A percentile compares a stretch with the other conserved stretches of the same genome.
These are phyloP conservation scores for Channa maculata DNA, from an alignment of 2,113 vertebrate genomes.

Conservation along the genomic window DNA sequence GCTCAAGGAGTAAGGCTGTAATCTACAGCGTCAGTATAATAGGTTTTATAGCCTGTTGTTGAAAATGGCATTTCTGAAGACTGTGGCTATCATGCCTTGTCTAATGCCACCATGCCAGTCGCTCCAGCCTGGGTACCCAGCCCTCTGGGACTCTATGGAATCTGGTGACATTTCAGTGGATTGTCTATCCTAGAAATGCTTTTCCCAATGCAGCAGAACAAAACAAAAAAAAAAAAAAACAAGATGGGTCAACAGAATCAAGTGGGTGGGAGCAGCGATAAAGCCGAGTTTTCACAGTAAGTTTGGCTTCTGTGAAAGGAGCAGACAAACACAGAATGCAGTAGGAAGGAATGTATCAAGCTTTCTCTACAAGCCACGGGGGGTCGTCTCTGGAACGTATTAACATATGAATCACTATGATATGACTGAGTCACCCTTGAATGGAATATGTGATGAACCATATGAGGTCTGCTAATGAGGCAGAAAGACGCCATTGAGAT, in stretches of 20 bases:
- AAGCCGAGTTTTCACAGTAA: constrained; percentile 33
- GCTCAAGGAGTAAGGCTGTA: constrained; percentile 19
- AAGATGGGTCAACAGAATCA: constrained; percentile 51
- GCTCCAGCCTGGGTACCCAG: constrained; percentile 25
- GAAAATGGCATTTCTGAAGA: constrained; percentile 55
- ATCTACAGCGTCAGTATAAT: constrained; percentile 32
- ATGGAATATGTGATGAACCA: constrained; percentile 41
- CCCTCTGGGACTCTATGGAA: constrained; percentile 45
- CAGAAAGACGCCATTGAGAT: background rate
- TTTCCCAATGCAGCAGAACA: constrained; percentile 22
- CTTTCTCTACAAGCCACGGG: constrained; percentile 17
- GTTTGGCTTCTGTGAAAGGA: constrained; percentile 26
- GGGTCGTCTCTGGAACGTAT: constrained; percentile 57
- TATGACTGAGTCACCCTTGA: constrained; percentile 35
- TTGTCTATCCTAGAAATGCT: constrained; percentile 63
- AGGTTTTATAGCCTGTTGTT: constrained; percentile 27
- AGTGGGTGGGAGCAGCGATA: constrained; percentile 46
- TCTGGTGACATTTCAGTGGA: constrained; percentile 71
- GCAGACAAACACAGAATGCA: constrained; percentile 18
- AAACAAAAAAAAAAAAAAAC: constrained; percentile 21
- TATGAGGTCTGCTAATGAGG: constrained; percentile 33
- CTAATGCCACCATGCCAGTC: constrained; percentile 63
- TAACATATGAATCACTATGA: constrained; percentile 62
- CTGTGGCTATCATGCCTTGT: constrained; percentile 52
- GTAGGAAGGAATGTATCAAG: constrained; percentile 31